Conservation (phyloP, 2,888 invertebrate species). For the Sturmia bella region DNA sequence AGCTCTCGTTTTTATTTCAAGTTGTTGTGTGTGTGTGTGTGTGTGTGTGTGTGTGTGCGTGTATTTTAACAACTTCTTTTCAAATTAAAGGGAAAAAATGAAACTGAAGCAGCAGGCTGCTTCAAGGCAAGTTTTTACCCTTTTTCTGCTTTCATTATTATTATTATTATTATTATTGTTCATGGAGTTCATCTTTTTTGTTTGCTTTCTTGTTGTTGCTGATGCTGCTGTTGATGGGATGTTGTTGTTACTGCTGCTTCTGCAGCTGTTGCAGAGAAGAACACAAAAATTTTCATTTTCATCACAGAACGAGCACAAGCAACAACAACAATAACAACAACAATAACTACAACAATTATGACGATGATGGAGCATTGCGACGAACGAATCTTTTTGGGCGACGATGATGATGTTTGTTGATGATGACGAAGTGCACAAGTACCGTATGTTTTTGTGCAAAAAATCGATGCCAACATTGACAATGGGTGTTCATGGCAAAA, state of each 20-base stretch:
- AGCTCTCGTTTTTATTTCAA: slow-evolving; percentile 64
- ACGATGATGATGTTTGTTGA: slow-evolving; percentile 27
- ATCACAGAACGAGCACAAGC: slow-evolving; percentile 58
- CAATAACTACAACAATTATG: slow-evolving; percentile 38
- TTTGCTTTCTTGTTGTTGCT: slow-evolving; percentile 24
- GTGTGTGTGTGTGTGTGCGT: too few species aligned
- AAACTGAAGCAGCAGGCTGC: slow-evolving; percentile 35
- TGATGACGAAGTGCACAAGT: slow-evolving; percentile 59
- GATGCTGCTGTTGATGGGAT: slow-evolving; percentile 29
- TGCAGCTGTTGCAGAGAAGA: slow-evolving; percentile 49
- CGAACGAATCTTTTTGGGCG: slow-evolving; percentile 27
- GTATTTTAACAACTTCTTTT: slow-evolving; percentile 33
- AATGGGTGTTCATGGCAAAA: slow-evolving; percentile 71
- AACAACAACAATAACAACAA: too few species aligned
- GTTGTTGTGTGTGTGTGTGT: too few species aligned
- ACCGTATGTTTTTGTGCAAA: slow-evolving; percentile 68
- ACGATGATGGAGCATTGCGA: slow-evolving; percentile 36
- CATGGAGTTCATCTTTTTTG: slow-evolving; percentile 57
- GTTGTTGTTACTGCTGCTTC: slow-evolving; percentile 54
- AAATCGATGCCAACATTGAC: slow-evolving; percentile 73
- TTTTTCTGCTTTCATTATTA: slow-evolving; percentile 58
- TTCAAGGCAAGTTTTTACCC: slow-evolving; percentile 63
- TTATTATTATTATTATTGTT: slow-evolving; percentile 60
- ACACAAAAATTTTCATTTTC: slow-evolving; percentile 60
- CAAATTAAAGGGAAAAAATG: neutral